Evolutionary conservation across 2,888 invertebrate genomes (phyloP).

Genomic region (Sialis fuliginosa): DNA sequence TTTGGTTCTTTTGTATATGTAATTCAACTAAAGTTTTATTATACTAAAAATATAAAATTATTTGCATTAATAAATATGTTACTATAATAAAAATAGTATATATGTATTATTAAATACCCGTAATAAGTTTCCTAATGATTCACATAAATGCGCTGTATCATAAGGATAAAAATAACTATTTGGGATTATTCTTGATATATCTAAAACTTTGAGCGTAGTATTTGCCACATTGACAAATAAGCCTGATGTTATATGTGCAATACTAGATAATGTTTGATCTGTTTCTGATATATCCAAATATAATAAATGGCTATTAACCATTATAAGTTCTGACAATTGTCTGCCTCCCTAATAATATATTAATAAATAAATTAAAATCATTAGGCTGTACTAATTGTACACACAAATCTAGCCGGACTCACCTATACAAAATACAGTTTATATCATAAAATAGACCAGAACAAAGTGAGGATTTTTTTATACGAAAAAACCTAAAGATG

Average conservation of each 20-base stretch:
- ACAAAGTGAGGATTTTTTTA: too few species aligned
- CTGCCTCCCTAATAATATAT: conserved; percentile 25
- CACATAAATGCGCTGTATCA: conserved; percentile 18
- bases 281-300: conserved; percentile 38
- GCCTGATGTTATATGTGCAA: conserved; percentile 22
- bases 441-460: not conserved
- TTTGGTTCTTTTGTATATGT: conserved; percentile 38
- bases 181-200: conserved; percentile 25
- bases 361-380: not conserved
- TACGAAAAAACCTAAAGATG: too few species aligned
- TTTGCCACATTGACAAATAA: conserved; percentile 17
- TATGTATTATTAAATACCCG: conserved; percentile 13
- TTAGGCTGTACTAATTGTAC: too few species aligned
- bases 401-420: not conserved
- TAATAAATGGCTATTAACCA: conserved; percentile 26
- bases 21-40: conserved; percentile 31
- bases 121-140: conserved; percentile 20
- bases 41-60: conserved; percentile 14
- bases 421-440: not conserved
- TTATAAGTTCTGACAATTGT: conserved; percentile 30
- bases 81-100: not conserved
- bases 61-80: not conserved
- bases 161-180: conserved; percentile 15
- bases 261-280: conserved; percentile 33
- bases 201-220: conserved; percentile 19